Conservation (phyloP, 2,888 invertebrate genomes). For the Brenthis hecate region DNA sequence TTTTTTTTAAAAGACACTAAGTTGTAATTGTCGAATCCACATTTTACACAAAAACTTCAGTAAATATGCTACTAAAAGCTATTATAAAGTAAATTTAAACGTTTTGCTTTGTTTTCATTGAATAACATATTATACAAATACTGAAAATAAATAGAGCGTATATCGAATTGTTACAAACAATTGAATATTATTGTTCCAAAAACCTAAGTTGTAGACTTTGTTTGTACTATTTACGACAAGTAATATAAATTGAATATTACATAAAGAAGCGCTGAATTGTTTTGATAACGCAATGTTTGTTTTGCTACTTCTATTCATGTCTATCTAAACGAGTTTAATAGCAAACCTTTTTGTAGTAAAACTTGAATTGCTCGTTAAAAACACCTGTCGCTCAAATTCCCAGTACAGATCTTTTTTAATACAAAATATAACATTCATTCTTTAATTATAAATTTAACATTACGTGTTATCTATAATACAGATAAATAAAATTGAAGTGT, state of each 20-base stretch:
- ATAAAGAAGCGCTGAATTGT: constrained; percentile 47
- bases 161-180: too few relatives aligned
- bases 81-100: too few relatives aligned
- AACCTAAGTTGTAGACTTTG: neutral
- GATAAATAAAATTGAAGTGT: too few relatives aligned
- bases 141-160: too few relatives aligned
- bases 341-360: constrained; percentile 73
- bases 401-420: constrained; percentile 66
- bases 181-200: too few relatives aligned
- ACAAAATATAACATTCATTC: constrained; percentile 51
- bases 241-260: constrained; percentile 22
- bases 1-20: too few relatives aligned
- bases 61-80: too few relatives aligned
- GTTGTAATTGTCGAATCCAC: too few relatives aligned
- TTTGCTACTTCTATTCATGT: constrained; percentile 65
- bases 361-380: constrained; percentile 75
- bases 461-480: too few relatives aligned
- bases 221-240: constrained; percentile 7
- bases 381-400: constrained; percentile 75
- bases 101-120: too few relatives aligned
- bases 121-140: too few relatives aligned
- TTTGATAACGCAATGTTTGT: constrained; percentile 64
- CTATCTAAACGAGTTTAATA: constrained; percentile 76
- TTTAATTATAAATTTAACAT: constrained; percentile 17
- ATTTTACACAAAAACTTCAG: too few relatives aligned